Conservation (phyloP, 2,113 vertebrate species). For the Camelus dromedarius region DNA sequence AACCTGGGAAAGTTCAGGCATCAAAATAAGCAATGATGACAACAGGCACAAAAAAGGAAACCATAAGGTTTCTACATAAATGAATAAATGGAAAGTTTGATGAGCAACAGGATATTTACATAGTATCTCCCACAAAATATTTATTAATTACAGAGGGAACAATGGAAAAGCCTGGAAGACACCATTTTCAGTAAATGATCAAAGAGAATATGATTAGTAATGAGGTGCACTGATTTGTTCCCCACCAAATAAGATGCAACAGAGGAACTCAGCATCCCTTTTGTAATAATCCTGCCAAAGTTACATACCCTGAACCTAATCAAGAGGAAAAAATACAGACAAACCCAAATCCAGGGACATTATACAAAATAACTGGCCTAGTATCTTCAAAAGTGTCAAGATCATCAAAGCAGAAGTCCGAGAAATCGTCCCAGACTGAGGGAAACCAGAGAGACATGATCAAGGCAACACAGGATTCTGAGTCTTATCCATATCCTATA, state of each 20-base stretch:
- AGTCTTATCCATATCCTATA: background rate
- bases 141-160: background rate
- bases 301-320: background rate
- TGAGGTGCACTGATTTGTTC: background rate
- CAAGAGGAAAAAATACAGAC: conserved; percentile 34
- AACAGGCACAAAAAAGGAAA: background rate
- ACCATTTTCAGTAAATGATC: background rate
- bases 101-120: background rate
- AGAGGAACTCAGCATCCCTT: background rate
- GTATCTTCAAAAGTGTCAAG: background rate
- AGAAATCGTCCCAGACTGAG: background rate
- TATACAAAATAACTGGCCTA: background rate
- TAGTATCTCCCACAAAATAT: background rate
- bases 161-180: background rate
- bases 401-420: background rate
- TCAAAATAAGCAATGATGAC: background rate
- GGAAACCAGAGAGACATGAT: background rate
- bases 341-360: background rate
- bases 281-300: background rate
- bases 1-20: background rate
- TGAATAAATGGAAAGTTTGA: background rate
- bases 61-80: background rate
- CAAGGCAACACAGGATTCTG: background rate
- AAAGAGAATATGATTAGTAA: background rate
- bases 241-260: background rate